A percentile compares a stretch with the other conserved stretches of the same genome.
phyloP scores from a whole-genome alignment of 1,140 invertebrate genomes.

The Delia radicum region DNA sequence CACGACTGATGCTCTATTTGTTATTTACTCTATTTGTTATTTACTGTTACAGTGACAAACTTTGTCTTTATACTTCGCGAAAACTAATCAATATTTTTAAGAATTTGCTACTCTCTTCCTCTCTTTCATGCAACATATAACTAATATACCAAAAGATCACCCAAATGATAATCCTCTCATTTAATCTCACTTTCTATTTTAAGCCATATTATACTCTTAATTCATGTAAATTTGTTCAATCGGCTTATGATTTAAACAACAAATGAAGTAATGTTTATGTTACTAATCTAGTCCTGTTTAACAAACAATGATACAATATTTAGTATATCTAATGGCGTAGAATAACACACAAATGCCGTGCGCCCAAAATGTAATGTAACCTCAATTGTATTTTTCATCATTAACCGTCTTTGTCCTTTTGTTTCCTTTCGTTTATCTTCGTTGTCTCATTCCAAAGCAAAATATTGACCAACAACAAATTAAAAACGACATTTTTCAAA shows the following conservation, averaged over 20 bases:
- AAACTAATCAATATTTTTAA: too few species aligned
- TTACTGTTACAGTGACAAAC: too few species aligned
- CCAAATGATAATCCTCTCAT: not conserved
- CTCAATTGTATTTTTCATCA: not conserved
- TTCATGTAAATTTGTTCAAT: slow-evolving; percentile 51
- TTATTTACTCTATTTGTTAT: too few species aligned
- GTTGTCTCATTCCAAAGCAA: not conserved
- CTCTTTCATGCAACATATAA: too few species aligned
- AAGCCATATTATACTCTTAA: too few species aligned
- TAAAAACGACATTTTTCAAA: not conserved
- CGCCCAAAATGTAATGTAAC: not conserved
- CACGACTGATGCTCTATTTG: too few species aligned
- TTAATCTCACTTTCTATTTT: not conserved
- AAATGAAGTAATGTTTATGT: slow-evolving; percentile 49
- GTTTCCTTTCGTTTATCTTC: not conserved
- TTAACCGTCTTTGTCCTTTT: slow-evolving; percentile 4
- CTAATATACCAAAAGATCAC: too few species aligned
- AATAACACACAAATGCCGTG: slow-evolving; percentile 40
- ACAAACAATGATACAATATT: slow-evolving; percentile 55
- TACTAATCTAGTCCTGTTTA: slow-evolving; percentile 55
- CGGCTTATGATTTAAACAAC: slow-evolving; percentile 50
- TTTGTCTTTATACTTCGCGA: too few species aligned
- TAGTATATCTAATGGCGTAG: slow-evolving; percentile 50
- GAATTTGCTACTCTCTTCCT: too few species aligned
- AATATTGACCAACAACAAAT: not conserved